phyloP scores from a whole-genome alignment of 1,140 invertebrate species.

The Drosophila ogumai region DNA sequence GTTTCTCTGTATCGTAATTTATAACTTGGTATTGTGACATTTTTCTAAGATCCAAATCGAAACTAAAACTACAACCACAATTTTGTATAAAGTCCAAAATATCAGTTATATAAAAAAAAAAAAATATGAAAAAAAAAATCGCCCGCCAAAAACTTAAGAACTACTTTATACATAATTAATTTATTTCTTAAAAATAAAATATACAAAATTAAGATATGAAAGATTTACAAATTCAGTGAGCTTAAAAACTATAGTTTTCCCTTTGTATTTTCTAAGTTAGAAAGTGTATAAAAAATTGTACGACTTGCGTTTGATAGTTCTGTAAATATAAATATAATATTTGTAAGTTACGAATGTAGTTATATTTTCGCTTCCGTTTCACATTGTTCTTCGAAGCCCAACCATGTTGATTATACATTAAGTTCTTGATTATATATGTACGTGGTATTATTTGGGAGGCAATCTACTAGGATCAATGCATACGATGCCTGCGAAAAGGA shows the following conservation, averaged over 20 bases:
- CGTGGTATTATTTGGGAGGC: constrained; percentile 47
- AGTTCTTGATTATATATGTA: constrained; percentile 49
- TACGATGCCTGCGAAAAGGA: constrained; percentile 23
- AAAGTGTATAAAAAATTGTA: constrained; percentile 5
- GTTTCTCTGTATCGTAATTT: not conserved
- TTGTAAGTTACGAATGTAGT: constrained; percentile 22
- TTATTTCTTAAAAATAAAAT: not conserved
- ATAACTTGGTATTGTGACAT: not conserved
- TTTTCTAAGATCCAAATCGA: not conserved
- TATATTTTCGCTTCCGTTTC: constrained; percentile 3
- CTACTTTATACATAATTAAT: constrained; percentile 17
- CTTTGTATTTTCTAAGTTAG: constrained; percentile 12
- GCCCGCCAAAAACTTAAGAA: constrained; percentile 13
- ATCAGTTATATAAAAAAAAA: constrained; percentile 7
- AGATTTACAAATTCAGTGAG: constrained; percentile 22
- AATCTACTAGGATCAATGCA: constrained; percentile 26
- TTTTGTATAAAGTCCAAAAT: constrained; percentile 10
- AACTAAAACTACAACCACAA: not conserved
- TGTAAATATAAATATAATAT: constrained; percentile 72
- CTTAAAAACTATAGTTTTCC: constrained; percentile 3
- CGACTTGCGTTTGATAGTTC: constrained; percentile 40
- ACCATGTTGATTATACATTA: constrained; percentile 17
- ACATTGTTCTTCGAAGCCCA: constrained; percentile 2
- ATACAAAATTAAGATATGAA: constrained; percentile 3
- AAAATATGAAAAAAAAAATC: not conserved